Conservation (phyloP, 2,113 vertebrate genomes). For the Raja brachyura region DNA sequence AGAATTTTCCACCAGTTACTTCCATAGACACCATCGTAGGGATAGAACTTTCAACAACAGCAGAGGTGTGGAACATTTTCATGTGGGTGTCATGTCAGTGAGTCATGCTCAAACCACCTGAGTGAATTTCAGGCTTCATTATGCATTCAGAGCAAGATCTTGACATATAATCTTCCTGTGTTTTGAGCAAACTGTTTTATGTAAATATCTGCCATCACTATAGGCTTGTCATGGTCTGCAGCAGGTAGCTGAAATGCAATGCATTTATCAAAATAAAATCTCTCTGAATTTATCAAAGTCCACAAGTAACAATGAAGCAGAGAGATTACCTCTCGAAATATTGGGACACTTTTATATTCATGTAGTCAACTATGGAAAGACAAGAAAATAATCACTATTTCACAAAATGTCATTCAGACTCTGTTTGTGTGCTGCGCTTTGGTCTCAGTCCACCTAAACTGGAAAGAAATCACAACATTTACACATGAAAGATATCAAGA, state of each 20-base stretch:
- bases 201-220: background rate
- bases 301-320: background rate
- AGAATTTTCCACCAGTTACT: background rate
- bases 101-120: background rate
- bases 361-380: background rate
- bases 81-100: background rate
- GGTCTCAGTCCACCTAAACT: background rate
- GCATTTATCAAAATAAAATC: background rate
- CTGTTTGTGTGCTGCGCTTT: background rate
- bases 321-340: background rate
- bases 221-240: background rate
- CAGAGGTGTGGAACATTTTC: background rate
- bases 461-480: background rate
- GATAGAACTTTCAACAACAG: background rate
- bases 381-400: background rate
- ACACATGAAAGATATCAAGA: background rate
- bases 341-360: background rate
- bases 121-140: slow-evolving; percentile 4
- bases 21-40: background rate
- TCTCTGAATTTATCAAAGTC: no score
- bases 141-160: slow-evolving; percentile 17
- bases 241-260: background rate
- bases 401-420: background rate
- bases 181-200: background rate
- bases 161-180: slow-evolving; percentile 21